Conservation (phyloP, 2,888 invertebrate genomes). For the Malacosoma neustria region DNA sequence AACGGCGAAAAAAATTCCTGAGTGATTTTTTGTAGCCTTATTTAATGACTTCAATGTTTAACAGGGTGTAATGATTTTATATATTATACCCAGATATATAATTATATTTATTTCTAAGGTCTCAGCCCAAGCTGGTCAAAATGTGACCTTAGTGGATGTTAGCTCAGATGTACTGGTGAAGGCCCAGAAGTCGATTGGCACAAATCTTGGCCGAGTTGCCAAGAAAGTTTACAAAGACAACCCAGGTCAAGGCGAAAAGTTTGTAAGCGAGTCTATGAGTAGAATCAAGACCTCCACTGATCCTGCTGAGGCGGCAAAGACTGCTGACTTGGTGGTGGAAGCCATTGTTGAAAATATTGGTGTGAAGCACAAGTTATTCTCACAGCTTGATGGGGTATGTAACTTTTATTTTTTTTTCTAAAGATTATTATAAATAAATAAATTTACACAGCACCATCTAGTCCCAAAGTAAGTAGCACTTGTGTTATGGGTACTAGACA, state of each 20-base stretch:
- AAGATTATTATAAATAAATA: no score
- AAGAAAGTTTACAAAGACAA: slow-evolving; percentile 86
- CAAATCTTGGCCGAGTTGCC: slow-evolving; percentile 83
- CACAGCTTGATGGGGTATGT: slow-evolving; percentile 78
- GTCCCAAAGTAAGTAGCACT: no score
- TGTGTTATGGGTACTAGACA: no score
- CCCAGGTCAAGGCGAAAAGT: slow-evolving; percentile 76
- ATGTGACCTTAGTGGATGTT: slow-evolving; percentile 87
- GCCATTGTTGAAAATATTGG: slow-evolving; percentile 90
- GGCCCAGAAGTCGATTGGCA: slow-evolving; percentile 80
- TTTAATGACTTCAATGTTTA: no score
- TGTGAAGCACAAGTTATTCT: slow-evolving; percentile 84
- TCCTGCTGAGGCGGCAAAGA: slow-evolving; percentile 74
- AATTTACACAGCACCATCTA: no score
- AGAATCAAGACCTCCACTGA: slow-evolving; percentile 78
- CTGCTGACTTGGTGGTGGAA: slow-evolving; percentile 85
- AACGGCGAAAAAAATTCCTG: no score
- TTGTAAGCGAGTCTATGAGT: slow-evolving; percentile 74
- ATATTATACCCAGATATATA: no score
- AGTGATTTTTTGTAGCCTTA: no score
- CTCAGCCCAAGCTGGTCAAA: slow-evolving; percentile 87
- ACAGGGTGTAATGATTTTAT: no score
- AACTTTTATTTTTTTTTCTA: no score
- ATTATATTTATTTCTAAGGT: no score
- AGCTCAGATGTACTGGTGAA: slow-evolving; percentile 82